Conservation (phyloP, 2,113 vertebrate species). For the Colistium nudipinnis region DNA sequence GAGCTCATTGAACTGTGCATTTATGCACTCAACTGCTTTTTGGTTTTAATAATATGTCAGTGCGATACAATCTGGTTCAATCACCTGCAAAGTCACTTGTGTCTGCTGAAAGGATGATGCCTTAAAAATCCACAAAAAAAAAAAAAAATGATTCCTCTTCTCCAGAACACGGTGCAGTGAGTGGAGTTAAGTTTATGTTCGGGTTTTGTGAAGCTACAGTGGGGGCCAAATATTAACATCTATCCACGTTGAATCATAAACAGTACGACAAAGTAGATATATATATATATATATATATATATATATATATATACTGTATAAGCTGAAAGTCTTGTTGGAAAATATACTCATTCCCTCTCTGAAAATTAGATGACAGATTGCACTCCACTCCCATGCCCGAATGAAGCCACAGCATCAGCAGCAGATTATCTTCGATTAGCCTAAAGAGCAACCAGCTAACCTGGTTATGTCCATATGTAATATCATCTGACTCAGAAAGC, state of each 20-base stretch:
- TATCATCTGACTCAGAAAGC: not conserved
- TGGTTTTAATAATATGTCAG: not conserved
- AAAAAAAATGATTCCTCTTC: no score
- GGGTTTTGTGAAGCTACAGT: not conserved
- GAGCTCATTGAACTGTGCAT: not conserved
- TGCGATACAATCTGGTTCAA: not conserved
- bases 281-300: no score
- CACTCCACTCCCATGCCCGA: no score
- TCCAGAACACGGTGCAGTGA: constrained; percentile 10
- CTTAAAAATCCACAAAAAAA: constrained; percentile 14
- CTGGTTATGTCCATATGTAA: not conserved
- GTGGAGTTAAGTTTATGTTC: not conserved
- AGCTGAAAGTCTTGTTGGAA: no score
- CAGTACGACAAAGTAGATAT: not conserved
- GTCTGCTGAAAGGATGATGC: not conserved
- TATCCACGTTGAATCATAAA: not conserved
- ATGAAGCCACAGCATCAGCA: no score
- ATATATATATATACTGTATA: no score
- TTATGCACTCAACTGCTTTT: not conserved
- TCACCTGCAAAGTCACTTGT: not conserved
- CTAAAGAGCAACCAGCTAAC: not conserved
- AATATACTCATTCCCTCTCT: no score
- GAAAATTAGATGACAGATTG: no score
- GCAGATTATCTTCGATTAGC: not conserved
- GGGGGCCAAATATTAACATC: not conserved